These are phyloP conservation scores for Strigamia maritima DNA, from an alignment of 2,888 invertebrate genomes.

Conservation along the genomic window DNA sequence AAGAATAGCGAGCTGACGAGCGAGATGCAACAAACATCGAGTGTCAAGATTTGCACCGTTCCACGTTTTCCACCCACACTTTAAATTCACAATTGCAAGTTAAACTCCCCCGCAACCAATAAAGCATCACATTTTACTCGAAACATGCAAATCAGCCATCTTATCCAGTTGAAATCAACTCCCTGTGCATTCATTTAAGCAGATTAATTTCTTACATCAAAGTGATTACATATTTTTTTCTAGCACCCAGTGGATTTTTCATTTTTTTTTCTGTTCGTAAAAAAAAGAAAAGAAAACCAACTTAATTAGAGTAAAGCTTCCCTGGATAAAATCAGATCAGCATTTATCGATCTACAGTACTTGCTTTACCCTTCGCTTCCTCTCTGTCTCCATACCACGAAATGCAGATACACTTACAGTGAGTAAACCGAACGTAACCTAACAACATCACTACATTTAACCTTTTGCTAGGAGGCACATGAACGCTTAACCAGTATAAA, in stretches of 20 bases:
- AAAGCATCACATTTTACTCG: neutral
- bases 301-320: neutral
- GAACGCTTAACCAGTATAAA: neutral
- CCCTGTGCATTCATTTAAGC: constrained; percentile 2
- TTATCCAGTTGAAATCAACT: neutral
- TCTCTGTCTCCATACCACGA: neutral
- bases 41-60: neutral
- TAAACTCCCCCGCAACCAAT: neutral
- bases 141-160: neutral
- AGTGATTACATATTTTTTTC: constrained; percentile 9
- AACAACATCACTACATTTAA: neutral
- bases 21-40: constrained; percentile 3
- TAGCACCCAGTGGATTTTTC: neutral
- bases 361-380: neutral
- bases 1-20: constrained; percentile 11
- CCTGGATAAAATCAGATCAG: constrained; percentile 7
- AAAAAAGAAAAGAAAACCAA: neutral
- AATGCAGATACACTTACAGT: neutral
- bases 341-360: constrained; percentile 3
- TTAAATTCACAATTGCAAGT: constrained; percentile 11
- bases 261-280: neutral
- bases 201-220: neutral
- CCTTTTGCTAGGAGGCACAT: neutral
- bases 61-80: neutral
- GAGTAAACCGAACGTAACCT: neutral